Base-by-base conservation (phyloP, 2,797 vertebrate species). In the Halcyon badia region DNA sequence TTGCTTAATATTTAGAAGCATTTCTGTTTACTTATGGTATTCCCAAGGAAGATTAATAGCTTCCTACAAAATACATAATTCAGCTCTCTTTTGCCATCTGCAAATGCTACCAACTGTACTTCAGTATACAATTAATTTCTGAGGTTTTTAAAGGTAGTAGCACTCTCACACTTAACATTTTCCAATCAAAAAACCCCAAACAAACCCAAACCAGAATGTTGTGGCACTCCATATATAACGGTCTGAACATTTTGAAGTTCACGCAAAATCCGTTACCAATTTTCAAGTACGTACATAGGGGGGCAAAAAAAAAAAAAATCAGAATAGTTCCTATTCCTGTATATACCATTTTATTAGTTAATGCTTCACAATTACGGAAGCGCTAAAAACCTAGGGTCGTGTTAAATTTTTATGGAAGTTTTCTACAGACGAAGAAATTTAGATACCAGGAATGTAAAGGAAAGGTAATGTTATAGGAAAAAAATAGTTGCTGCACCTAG, bases 31-130 rank as follows among this genome's bases (percentile, higher is more conserved):
- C 68, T 46, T 62, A 71, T 26, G 61, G 71, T 90, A 93, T 92
- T 95, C 92, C 69, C 71, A 41, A 77, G 75, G 84, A 92, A 91
- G 81, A 85, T 87, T 46, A 92, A 95, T 33, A 82, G 83, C 72
- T 93, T 92, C 86, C 65, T 71, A 72, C n/a, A 69, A 92, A 90
- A 92, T 56, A 96, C 71, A 58, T 77, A 92, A 90, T 92, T 94
- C 64, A 87, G 57, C 64, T 83, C 58, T 82, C 83, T 94, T 54
- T 73, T 83, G 71, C 82, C 37, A 35, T 93, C 56, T 89, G 71
- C 62, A 93, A 89, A 87, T 64, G 77, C 39, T 76, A 77, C 70
- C 49, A 81, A 73, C 56, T 65, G 18, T 75, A 86, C 20, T 87
- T 84, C 81, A 48, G 75, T 66, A 91, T 48, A 82, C 44, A 81